Percentiles rank a stretch among this genome's conserved stretches.
Evolutionary conservation across 2,113 vertebrate species (phyloP).

Genomic region (Pachyramphus minor): DNA sequence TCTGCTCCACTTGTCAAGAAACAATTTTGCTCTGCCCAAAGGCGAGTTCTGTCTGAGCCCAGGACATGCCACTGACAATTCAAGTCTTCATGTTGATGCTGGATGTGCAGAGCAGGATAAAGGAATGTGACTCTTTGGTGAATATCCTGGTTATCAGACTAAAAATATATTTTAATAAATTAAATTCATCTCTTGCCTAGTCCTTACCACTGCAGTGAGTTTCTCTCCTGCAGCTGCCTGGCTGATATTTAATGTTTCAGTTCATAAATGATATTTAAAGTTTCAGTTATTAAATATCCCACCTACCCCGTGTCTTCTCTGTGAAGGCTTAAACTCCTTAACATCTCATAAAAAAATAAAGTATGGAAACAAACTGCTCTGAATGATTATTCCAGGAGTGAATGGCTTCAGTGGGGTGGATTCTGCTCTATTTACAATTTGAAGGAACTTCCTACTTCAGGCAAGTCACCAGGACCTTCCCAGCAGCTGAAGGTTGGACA

Average conservation of each 20-base stretch:
- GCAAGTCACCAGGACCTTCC: neutral
- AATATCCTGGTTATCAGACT: neutral
- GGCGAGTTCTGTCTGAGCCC: neutral
- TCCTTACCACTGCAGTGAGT: neutral
- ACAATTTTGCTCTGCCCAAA: neutral
- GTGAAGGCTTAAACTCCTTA: slow-evolving; percentile 19
- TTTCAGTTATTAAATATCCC: neutral
- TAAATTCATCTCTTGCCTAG: neutral
- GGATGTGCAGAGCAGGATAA: neutral
- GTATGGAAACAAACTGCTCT: neutral
- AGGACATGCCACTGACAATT: neutral
- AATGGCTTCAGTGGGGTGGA: neutral
- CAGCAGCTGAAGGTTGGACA: neutral
- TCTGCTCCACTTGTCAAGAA: neutral
- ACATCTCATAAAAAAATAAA: neutral
- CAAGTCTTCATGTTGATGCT: neutral
- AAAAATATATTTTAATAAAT: neutral
- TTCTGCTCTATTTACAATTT: neutral
- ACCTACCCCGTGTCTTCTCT: neutral
- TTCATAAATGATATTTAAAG: neutral
- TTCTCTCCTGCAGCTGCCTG: neutral
- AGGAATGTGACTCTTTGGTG: slow-evolving; percentile 8
- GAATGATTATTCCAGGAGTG: neutral
- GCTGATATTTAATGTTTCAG: neutral
- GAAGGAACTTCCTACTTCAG: neutral